phyloP scores from a whole-genome alignment of 2,113 vertebrate species.

The Leptobrachium leishanense region DNA sequence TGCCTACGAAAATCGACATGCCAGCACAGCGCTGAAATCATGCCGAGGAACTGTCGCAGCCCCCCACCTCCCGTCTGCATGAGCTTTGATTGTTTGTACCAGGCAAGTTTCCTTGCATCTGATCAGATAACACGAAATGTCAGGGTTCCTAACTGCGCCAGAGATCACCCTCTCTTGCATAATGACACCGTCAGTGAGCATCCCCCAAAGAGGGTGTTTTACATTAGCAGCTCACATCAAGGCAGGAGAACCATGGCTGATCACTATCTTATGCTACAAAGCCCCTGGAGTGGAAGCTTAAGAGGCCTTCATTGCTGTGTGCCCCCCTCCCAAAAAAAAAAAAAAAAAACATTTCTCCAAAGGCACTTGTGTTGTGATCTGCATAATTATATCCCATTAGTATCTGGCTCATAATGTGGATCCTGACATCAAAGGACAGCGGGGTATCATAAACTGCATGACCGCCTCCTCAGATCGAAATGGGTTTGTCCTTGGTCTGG shows the following conservation, averaged over 20 bases:
- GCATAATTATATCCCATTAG: conserved; percentile 42
- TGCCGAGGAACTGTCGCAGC: neutral
- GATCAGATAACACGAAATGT: conserved; percentile 42
- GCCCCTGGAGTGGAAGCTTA: conserved; percentile 1
- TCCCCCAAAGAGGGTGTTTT: conserved; percentile 23
- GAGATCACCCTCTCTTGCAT: conserved; percentile 3
- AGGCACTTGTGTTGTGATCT: conserved; percentile 31
- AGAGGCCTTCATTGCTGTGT: neutral
- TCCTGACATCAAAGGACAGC: conserved; percentile 33
- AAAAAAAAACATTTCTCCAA: conserved; percentile 16
- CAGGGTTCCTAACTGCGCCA: conserved; percentile 16
- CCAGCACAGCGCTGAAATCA: neutral
- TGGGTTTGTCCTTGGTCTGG: neutral
- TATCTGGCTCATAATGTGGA: conserved; percentile 21
- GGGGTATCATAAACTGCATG: conserved; percentile 1
- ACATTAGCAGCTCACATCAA: conserved; percentile 24
- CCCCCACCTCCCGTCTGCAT: neutral
- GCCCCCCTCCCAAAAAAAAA: conserved; percentile 6
- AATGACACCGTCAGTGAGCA: conserved; percentile 28
- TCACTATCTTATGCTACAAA: conserved; percentile 22
- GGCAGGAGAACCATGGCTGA: conserved; percentile 5
- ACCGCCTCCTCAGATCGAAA: neutral
- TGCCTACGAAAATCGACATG: neutral
- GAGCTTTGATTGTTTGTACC: neutral
- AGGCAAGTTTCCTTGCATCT: conserved; percentile 14